Percentiles rank a stretch among this genome's conserved stretches.
Conservation (phyloP, 1,140 invertebrate species). For the Heliconius hewitsoni region DNA sequence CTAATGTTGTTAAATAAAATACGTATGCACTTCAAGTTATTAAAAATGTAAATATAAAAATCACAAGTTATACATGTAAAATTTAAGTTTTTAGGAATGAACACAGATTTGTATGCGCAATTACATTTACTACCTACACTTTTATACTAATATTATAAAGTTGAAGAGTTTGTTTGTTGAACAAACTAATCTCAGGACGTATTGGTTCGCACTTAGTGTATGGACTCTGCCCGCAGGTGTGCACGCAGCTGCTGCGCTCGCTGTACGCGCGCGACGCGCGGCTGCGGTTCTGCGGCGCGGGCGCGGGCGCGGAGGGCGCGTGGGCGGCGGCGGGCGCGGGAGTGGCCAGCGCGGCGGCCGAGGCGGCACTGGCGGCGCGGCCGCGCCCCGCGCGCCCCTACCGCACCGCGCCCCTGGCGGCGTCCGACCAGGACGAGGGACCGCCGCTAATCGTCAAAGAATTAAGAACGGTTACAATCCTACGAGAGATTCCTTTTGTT, state of each 20-base stretch:
- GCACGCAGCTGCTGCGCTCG: slow-evolving; percentile 88
- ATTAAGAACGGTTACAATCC: slow-evolving; percentile 91
- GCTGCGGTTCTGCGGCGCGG: slow-evolving; percentile 59
- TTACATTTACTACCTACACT: too few relatives aligned
- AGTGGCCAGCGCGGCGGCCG: slow-evolving; percentile 44
- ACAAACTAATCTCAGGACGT: too few relatives aligned
- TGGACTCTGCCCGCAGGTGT: slow-evolving; percentile 70
- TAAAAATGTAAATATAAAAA: too few relatives aligned
- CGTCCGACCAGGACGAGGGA: slow-evolving; percentile 77
- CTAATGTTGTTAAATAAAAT: too few relatives aligned
- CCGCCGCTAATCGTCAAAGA: slow-evolving; percentile 94
- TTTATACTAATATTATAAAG: too few relatives aligned
- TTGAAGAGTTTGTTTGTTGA: too few relatives aligned
- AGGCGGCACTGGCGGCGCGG: slow-evolving; percentile 40
- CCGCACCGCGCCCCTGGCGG: slow-evolving; percentile 26
- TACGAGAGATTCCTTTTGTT: slow-evolving; percentile 96
- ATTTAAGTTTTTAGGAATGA: too few relatives aligned
- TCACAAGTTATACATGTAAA: too few relatives aligned
- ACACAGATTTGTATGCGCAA: too few relatives aligned
- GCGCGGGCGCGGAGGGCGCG: slow-evolving; percentile 48
- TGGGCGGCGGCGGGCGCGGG: slow-evolving; percentile 48
- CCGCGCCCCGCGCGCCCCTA: slow-evolving; percentile 25
- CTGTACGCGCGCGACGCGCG: slow-evolving; percentile 90
- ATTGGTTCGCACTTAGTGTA: too few relatives aligned
- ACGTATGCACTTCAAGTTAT: too few relatives aligned